Base-by-base conservation (phyloP, 2,888 invertebrate genomes). In the Sarcophaga caerulescens region DNA sequence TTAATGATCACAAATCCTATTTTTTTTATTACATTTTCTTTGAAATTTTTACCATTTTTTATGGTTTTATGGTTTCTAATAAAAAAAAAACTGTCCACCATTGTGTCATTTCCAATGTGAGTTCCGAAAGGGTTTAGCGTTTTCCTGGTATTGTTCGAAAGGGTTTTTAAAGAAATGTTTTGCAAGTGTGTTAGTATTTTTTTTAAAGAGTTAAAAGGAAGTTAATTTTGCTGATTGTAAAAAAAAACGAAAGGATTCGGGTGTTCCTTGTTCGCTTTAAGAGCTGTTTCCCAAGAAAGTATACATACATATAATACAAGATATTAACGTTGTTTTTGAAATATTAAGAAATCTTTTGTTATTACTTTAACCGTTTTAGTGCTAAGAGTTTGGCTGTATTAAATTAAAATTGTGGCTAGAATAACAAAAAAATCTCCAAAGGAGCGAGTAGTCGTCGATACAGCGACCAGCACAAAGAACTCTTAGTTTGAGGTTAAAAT, bases 201-300 rank as follows among this genome's bases (percentile, higher is more conserved):
- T 60, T 45, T 1, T 10, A 85, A 85, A 85, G 84, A 85, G 81
- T 85, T 85, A 85, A 85, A 78, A 63, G 76, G 73, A 73, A 73
- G 66, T 84, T 73, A 76, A 81, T 63, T 60, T 77, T 63, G 6
- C 1, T 25, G 76, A 21, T 83, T 77, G 71, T 71, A 23, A 66
- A 73, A 76, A 63, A 69, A 60, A 74, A 17, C 52, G 52, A 52
- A 71, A 65, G 25, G 59, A 47, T 80, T 77, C 60, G 74, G 75
- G 71, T 66, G 69, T 62, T 23, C 65, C 21, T 70, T 62, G 57
- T 78, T 21, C 62, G 35, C 66, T 25, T 66, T 25, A 57, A 12
- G 12, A 12, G 19, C 1, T 69, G 47, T 65, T 70, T 81, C 78
- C 52, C 23, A 65, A 45, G 69, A 69, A 81, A 70, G n/a, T 44